A percentile compares a stretch with the other conserved stretches of the same genome.
Evolutionary conservation across 2,888 invertebrate species (phyloP).

Genomic region (Buathra laborator): DNA sequence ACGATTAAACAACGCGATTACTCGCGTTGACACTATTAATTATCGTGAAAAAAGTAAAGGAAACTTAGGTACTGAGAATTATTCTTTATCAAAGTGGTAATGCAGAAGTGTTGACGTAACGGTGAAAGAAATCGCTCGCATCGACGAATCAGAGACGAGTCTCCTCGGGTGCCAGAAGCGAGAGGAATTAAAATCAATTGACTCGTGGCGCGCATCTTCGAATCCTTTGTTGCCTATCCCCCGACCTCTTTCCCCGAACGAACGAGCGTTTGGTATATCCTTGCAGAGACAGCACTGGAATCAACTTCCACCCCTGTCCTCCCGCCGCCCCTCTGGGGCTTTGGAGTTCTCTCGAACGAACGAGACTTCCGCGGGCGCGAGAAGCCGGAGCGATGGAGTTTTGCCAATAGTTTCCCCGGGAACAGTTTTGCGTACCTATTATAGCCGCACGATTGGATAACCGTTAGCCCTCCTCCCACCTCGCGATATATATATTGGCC

Average conservation of each 20-base stretch:
- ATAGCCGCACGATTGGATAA: constrained; percentile 77
- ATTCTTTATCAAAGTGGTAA: no score
- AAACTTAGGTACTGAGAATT: no score
- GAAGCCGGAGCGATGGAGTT: constrained; percentile 66
- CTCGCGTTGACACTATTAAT: no score
- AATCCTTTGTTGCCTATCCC: constrained; percentile 60
- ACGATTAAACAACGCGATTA: no score
- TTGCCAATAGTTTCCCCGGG: constrained; percentile 72
- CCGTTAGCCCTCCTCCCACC: constrained; percentile 73
- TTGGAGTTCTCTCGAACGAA: constrained; percentile 56
- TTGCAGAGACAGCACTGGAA: constrained; percentile 61
- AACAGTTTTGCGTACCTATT: constrained; percentile 76
- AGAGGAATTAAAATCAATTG: constrained; percentile 69
- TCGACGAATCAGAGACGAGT: not conserved
- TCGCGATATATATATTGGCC: not conserved
- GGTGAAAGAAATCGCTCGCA: not conserved
- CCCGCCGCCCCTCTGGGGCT: constrained; percentile 19
- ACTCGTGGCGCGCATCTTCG: constrained; percentile 57
- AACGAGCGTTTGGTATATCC: constrained; percentile 41
- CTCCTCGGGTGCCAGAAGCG: constrained; percentile 20
- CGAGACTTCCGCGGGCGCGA: constrained; percentile 40
- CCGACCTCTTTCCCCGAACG: not conserved
- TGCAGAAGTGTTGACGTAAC: no score
- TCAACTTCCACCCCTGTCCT: constrained; percentile 39
- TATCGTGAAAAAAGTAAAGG: no score